Evolutionary conservation across 1,140 invertebrate species (phyloP).

Genomic region (Anastrepha obliqua): DNA sequence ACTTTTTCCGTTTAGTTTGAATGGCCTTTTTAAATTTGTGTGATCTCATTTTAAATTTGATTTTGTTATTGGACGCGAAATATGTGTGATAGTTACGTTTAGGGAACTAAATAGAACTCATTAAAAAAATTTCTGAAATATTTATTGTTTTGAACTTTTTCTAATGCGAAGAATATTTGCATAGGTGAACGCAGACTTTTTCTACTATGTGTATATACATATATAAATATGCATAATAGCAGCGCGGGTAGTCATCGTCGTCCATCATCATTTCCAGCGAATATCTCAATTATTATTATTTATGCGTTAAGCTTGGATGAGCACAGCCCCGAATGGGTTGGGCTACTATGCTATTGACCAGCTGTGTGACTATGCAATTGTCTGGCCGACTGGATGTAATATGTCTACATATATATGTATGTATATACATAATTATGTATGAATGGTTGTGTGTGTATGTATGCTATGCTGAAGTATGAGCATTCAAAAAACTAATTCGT

Average conservation of each 20-base stretch:
- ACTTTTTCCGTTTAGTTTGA: too few species aligned
- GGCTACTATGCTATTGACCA: constrained; percentile 4
- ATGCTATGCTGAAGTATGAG: background rate
- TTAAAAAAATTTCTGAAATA: too few species aligned
- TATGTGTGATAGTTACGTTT: too few species aligned
- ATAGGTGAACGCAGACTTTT: too few species aligned
- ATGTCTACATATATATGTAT: background rate
- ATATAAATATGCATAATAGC: background rate
- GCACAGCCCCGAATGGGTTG: constrained; percentile 27
- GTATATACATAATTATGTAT: background rate
- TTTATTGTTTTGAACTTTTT: too few species aligned
- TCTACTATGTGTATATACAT: too few species aligned
- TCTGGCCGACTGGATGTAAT: background rate
- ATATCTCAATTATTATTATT: constrained; percentile 44
- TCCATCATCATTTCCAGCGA: constrained; percentile 34
- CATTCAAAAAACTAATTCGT: background rate
- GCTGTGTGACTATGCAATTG: background rate
- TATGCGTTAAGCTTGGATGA: constrained; percentile 26
- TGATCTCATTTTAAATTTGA: too few species aligned
- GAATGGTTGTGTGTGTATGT: too few species aligned
- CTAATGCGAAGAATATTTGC: too few species aligned
- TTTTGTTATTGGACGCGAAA: too few species aligned
- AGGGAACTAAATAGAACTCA: too few species aligned
- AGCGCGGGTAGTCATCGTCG: constrained; percentile 14
- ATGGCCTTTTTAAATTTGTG: too few species aligned